Conservation (phyloP, 1,140 invertebrate genomes). For the Zaprionus tsacasi region DNA sequence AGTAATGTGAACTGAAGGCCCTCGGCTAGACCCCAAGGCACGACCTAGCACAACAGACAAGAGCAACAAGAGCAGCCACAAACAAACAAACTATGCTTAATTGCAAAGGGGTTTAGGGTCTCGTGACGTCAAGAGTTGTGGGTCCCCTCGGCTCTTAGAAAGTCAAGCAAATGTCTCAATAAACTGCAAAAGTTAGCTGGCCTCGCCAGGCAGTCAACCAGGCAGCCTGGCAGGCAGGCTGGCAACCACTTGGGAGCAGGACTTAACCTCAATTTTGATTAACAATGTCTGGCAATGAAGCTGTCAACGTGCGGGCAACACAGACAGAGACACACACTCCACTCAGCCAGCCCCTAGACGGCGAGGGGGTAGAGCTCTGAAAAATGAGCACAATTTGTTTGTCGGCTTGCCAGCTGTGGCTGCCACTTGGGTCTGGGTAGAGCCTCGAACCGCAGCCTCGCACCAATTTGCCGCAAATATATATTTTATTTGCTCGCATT, state of each 20-base stretch:
- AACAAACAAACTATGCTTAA: slow-evolving; percentile 63
- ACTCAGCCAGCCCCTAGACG: not conserved
- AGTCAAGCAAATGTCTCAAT: slow-evolving; percentile 73
- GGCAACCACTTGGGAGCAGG: slow-evolving; percentile 56
- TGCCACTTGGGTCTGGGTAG: slow-evolving; percentile 42
- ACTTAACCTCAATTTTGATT: slow-evolving; percentile 81
- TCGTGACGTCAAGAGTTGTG: not conserved
- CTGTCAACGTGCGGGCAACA: slow-evolving; percentile 71
- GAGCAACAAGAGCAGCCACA: slow-evolving; percentile 22
- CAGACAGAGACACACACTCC: not conserved
- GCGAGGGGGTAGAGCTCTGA: slow-evolving; percentile 39
- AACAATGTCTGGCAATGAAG: slow-evolving; percentile 79
- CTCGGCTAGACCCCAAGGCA: not conserved
- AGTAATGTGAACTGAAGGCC: not conserved
- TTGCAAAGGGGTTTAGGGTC: slow-evolving; percentile 51
- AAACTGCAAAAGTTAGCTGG: slow-evolving; percentile 59
- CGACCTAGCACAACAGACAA: slow-evolving; percentile 48
- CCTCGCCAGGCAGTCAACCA: slow-evolving; percentile 9
- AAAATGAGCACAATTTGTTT: slow-evolving; percentile 77
- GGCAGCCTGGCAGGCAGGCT: slow-evolving; percentile 2
- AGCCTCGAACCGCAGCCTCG: slow-evolving; percentile 4
- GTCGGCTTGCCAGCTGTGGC: slow-evolving; percentile 44
- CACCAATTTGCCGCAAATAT: slow-evolving; percentile 55
- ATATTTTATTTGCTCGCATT: slow-evolving; percentile 64
- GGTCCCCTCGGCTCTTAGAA: slow-evolving; percentile 18